Evolutionary conservation across 2,888 invertebrate genomes (phyloP).

Genomic region (Drosophila mayaguana): DNA sequence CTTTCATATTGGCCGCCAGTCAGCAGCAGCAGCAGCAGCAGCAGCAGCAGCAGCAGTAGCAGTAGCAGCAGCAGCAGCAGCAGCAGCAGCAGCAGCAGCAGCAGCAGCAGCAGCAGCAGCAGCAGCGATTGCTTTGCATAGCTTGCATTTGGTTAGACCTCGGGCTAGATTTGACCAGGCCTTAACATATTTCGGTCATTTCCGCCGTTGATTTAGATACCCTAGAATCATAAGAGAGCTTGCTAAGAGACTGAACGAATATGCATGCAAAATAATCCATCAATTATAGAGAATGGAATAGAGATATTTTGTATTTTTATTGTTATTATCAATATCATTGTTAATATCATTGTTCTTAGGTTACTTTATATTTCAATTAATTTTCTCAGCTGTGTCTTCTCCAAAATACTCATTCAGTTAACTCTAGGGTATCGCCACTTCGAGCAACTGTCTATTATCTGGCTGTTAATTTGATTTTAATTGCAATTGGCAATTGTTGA

Average conservation of each 20-base stretch:
- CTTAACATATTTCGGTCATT: constrained; percentile 44
- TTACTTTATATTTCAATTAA: not conserved
- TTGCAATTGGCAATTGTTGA: constrained; percentile 45
- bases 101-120: constrained; percentile 4
- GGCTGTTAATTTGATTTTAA: constrained; percentile 49
- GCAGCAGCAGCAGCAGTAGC: constrained; percentile 14
- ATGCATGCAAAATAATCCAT: not conserved
- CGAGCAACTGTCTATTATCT: not conserved
- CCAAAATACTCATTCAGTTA: not conserved
- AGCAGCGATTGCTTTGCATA: constrained; percentile 29
- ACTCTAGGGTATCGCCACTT: constrained; percentile 5
- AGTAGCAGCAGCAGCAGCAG: constrained; percentile 1
- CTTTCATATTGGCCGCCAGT: constrained; percentile 61
- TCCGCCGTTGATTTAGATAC: constrained; percentile 36
- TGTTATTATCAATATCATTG: not conserved
- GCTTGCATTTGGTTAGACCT: constrained; percentile 12
- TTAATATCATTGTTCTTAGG: not conserved
- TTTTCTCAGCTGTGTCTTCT: not conserved
- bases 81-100: constrained; percentile 18
- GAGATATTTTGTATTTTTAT: no score
- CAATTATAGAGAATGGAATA: no score
- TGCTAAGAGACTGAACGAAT: not conserved
- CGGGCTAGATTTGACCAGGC: constrained; percentile 28
- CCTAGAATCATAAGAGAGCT: not conserved
- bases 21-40: constrained; percentile 6